phyloP scores from a whole-genome alignment of 53 echinoderm and acorn worm genomes.

The Echinometra lucunter region DNA sequence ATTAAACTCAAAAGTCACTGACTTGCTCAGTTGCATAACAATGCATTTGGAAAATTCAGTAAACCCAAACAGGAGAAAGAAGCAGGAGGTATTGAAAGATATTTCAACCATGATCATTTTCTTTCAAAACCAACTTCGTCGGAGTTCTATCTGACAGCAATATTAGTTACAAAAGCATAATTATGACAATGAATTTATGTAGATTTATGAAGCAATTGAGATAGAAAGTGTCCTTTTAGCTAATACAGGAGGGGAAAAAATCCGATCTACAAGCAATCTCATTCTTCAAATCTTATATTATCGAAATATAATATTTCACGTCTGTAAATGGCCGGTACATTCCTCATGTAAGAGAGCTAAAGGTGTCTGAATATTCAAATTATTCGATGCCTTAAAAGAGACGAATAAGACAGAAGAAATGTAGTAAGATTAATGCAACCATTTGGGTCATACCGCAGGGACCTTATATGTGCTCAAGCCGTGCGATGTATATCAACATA shows the following conservation, averaged over 20 bases:
- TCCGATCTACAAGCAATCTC: no score
- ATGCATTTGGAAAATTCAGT: neutral
- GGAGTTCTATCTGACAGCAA: no score
- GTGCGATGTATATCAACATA: neutral
- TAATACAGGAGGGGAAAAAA: no score
- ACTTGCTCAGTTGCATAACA: neutral
- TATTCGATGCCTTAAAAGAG: neutral
- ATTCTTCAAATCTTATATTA: no score
- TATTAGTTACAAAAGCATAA: no score
- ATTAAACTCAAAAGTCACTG: neutral
- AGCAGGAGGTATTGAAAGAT: neutral
- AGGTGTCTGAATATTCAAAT: neutral
- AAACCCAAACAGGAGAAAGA: neutral
- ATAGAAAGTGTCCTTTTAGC: no score
- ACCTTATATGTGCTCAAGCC: neutral
- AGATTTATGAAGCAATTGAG: no score
- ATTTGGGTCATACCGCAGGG: neutral
- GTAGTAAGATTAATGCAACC: neutral
- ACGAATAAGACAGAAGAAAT: neutral
- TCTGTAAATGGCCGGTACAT: neutral
- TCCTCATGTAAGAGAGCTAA: neutral
- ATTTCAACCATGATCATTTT: neutral
- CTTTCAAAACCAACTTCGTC: no score
- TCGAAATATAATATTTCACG: neutral
- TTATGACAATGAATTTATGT: no score